Base-by-base conservation (phyloP, 1,140 invertebrate genomes). In the Bombus affinis region DNA sequence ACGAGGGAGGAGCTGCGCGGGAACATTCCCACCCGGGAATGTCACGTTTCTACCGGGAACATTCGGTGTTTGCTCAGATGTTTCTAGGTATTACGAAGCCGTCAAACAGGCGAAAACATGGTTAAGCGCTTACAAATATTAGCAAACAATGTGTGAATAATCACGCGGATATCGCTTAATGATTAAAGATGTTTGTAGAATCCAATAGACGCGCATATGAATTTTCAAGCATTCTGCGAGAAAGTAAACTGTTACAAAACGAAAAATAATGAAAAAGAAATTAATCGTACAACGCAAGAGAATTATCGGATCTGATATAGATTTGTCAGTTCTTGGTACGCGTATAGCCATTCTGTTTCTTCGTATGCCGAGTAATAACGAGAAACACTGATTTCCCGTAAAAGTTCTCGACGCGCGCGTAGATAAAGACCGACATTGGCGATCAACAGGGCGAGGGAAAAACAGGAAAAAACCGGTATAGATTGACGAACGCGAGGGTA, bases 401-500 rank as follows among this genome's bases (percentile, higher is more conserved):
- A 39, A 68, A 59, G 13, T 57, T 25, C 37, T 39, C n/a, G 47
- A 65, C 37, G 12, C 13, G 6, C 10, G 42, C 35, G 4, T 18
- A n/a, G 75, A 79, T 79, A 79, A 66, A 59, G 57, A 12, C 32
- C 5, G n/a, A 5, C 25, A 47, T 81, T 57, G 22, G 22, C 39
- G 28, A 76, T 68, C 8, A 15, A 32, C 18, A 37, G 28, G 32
- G 53, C 18, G 32, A 32, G 74, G 32, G 59, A 25, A n/a, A 57
- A 83, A 9, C 25, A 70, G 53, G 42, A 68, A 83, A 47, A 70
- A 22, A 28, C 22, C n/a, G 35, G 32, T 82, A 82, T 76, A 72
- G 79, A 74, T 25, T 42, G 42, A 66, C 71, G 59, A 44, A 65
- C 68, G 22, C 53, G 22, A 86, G 57, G 62, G 85, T 78, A 86